phyloP scores from a whole-genome alignment of 2,797 vertebrate genomes.

The Anniella stebbinsi region DNA sequence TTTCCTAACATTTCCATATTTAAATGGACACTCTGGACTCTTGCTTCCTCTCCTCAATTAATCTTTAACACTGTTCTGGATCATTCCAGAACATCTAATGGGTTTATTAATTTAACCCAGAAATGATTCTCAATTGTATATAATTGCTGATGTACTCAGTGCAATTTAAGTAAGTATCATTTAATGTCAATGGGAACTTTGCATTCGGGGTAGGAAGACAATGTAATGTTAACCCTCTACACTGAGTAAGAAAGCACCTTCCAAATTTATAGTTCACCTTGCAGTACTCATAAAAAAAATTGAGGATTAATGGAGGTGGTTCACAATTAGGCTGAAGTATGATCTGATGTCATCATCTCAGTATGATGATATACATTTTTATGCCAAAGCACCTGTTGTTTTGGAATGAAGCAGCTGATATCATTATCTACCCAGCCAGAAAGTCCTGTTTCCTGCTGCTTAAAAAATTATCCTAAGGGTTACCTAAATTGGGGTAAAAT shows the following conservation, averaged over 20 bases:
- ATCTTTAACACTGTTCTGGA: not conserved
- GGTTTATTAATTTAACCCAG: slow-evolving; percentile 37
- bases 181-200: slow-evolving; percentile 55
- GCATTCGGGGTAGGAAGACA: slow-evolving; percentile 46
- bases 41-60: slow-evolving; percentile 4
- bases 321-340: slow-evolving; percentile 99
- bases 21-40: slow-evolving; percentile 31
- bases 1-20: slow-evolving; percentile 46
- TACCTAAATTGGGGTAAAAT: slow-evolving; percentile 86
- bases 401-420: slow-evolving; percentile 99
- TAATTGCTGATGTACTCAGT: slow-evolving; percentile 36
- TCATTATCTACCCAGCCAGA: slow-evolving; percentile 99
- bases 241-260: slow-evolving; percentile 74
- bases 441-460: slow-evolving; percentile 93
- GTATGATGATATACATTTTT: slow-evolving; percentile 95
- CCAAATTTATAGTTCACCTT: slow-evolving; percentile 85
- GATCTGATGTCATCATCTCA: slow-evolving; percentile 99
- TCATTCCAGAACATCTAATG: slow-evolving; percentile 8
- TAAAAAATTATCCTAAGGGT: slow-evolving; percentile 95
- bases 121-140: slow-evolving; percentile 46
- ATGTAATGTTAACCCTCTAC: slow-evolving; percentile 60
- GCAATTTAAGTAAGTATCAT: slow-evolving; percentile 38
- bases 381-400: slow-evolving; percentile 99
- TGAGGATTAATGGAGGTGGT: slow-evolving; percentile 91
- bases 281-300: slow-evolving; percentile 83